Percentiles rank a stretch among this genome's conserved stretches.
phyloP scores from a whole-genome alignment of 2,113 vertebrate species.

The Xenopus borealis region DNA sequence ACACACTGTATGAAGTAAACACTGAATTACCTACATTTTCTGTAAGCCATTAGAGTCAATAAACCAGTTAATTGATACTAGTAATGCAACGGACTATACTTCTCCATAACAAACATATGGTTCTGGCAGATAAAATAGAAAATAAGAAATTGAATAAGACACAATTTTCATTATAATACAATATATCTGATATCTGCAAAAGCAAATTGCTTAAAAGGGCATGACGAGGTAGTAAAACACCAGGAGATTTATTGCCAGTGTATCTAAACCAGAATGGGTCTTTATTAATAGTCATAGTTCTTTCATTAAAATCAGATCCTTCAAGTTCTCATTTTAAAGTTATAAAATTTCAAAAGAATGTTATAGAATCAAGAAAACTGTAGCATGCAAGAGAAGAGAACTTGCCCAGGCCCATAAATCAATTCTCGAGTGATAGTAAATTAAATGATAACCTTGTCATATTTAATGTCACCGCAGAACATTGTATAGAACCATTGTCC shows the following conservation, averaged over 20 bases:
- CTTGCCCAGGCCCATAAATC: slow-evolving; percentile 53
- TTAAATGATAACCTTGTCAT: slow-evolving; percentile 64
- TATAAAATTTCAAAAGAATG: slow-evolving; percentile 44
- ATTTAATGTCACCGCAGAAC: slow-evolving; percentile 60
- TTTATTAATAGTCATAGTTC: slow-evolving; percentile 27
- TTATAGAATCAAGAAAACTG: slow-evolving; percentile 47
- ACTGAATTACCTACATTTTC: slow-evolving; percentile 3
- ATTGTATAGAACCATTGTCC: slow-evolving; percentile 50
- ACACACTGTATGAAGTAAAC: background rate
- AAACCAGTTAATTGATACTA: slow-evolving; percentile 12
- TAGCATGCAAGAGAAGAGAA: slow-evolving; percentile 34
- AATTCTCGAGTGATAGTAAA: slow-evolving; percentile 47
- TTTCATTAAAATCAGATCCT: slow-evolving; percentile 25
- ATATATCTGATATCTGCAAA: slow-evolving; percentile 45
- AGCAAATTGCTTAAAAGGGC: slow-evolving; percentile 46
- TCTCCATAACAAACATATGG: slow-evolving; percentile 26
- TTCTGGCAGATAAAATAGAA: slow-evolving; percentile 39
- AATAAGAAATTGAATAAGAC: slow-evolving; percentile 33
- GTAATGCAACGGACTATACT: background rate
- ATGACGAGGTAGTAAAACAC: slow-evolving; percentile 40
- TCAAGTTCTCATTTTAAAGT: slow-evolving; percentile 23
- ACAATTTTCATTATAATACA: slow-evolving; percentile 40
- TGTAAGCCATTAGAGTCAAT: slow-evolving; percentile 1
- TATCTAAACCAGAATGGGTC: slow-evolving; percentile 12
- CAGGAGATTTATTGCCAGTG: slow-evolving; percentile 34